Conservation (phyloP, 2,888 invertebrate species). For the Arctia plantaginis region DNA sequence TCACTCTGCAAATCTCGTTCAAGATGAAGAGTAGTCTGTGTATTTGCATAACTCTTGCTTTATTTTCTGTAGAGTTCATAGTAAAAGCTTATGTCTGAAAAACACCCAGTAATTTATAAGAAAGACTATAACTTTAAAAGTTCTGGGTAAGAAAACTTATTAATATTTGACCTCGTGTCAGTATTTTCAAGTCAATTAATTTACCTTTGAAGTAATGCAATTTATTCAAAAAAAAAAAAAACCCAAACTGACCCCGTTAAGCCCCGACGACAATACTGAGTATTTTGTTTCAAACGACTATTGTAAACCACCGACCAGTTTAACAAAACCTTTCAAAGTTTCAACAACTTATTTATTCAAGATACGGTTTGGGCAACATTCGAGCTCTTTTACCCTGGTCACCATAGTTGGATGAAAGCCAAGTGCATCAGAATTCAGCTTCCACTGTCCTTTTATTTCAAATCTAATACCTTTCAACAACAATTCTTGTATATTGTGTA, state of each 20-base stretch:
- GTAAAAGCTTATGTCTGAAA: not conserved
- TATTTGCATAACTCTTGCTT: too few relatives aligned
- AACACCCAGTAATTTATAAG: not conserved
- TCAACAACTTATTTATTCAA: slow-evolving; percentile 11
- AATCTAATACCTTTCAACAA: too few relatives aligned
- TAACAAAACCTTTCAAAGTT: slow-evolving; percentile 25
- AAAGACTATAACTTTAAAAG: not conserved
- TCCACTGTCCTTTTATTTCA: slow-evolving; percentile 36
- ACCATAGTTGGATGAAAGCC: slow-evolving; percentile 39
- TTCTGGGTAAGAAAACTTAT: not conserved
- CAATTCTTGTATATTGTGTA: too few relatives aligned
- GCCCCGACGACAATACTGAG: slow-evolving; percentile 32
- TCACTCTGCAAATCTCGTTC: not conserved
- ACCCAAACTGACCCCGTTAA: slow-evolving; percentile 31
- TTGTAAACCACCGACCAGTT: slow-evolving; percentile 21
- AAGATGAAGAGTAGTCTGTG: too few relatives aligned
- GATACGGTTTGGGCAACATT: slow-evolving; percentile 16
- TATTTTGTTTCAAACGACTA: slow-evolving; percentile 41
- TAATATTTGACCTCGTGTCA: slow-evolving; percentile 10
- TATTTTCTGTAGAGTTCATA: not conserved
- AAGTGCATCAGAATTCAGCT: slow-evolving; percentile 50
- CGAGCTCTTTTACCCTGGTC: slow-evolving; percentile 28
- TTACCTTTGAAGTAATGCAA: slow-evolving; percentile 19
- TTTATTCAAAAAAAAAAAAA: slow-evolving; percentile 32
- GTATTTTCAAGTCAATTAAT: slow-evolving; percentile 16